These are phyloP conservation scores for Vanessa cardui DNA, from an alignment of 2,888 invertebrate genomes.

Conservation along the genomic window DNA sequence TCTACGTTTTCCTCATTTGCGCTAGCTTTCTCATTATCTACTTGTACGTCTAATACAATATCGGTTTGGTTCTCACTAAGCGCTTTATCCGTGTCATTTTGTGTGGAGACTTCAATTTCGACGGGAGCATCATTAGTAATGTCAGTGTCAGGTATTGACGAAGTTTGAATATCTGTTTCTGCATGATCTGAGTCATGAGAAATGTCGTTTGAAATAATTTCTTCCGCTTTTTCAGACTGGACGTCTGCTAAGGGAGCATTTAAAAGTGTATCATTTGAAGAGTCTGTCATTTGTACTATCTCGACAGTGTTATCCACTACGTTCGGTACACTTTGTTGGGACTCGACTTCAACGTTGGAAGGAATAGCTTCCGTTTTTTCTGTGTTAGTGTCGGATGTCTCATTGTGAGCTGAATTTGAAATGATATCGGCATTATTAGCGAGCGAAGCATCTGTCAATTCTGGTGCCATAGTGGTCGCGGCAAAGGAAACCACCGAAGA, in stretches of 20 bases:
- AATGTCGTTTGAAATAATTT: slow-evolving; percentile 16
- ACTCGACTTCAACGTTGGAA: slow-evolving; percentile 40
- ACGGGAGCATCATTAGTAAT: slow-evolving; percentile 3
- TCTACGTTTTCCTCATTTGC: slow-evolving; percentile 5
- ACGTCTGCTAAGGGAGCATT: neutral
- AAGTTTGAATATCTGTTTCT: slow-evolving; percentile 1
- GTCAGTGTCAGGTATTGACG: neutral
- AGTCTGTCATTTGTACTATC: slow-evolving; percentile 6
- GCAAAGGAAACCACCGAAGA: slow-evolving; percentile 89
- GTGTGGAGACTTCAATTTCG: neutral
- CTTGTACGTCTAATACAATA: neutral
- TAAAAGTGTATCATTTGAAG: neutral
- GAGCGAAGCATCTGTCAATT: slow-evolving; percentile 72
- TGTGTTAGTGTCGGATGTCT: slow-evolving; percentile 54
- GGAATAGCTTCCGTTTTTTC: slow-evolving; percentile 47
- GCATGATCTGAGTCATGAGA: slow-evolving; percentile 10
- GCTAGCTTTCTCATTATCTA: neutral
- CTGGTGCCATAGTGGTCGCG: slow-evolving; percentile 85
- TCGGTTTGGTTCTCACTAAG: neutral
- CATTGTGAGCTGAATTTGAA: slow-evolving; percentile 56
- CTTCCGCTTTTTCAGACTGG: neutral
- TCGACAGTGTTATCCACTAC: slow-evolving; percentile 14
- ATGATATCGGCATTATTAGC: slow-evolving; percentile 66
- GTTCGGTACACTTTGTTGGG: slow-evolving; percentile 12
- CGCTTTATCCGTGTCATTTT: slow-evolving; percentile 20